A percentile compares a stretch with the other conserved stretches of the same genome.
phyloP scores from a whole-genome alignment of 1,140 invertebrate species.

The Papilio glaucus region DNA sequence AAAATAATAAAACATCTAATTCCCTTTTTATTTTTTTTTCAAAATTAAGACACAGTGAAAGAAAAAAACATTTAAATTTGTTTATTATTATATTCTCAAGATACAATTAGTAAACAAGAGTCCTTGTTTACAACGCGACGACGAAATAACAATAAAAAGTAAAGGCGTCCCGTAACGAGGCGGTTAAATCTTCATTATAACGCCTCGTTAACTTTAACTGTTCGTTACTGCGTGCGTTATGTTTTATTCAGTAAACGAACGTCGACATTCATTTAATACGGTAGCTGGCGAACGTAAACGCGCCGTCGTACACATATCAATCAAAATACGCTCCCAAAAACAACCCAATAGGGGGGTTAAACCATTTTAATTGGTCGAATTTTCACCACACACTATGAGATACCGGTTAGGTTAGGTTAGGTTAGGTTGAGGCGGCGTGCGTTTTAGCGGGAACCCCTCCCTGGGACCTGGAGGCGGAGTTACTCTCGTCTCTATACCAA shows the following conservation, averaged over 20 bases:
- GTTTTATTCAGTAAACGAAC: constrained; percentile 4
- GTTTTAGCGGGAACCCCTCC: no score
- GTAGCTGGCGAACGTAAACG: not conserved
- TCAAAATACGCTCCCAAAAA: no score
- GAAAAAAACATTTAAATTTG: not conserved
- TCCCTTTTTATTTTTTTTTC: no score
- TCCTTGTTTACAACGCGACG: not conserved
- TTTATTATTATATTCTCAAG: not conserved
- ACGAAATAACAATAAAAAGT: constrained; percentile 6
- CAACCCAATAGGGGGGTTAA: no score
- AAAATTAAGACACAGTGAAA: no score
- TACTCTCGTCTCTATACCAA: no score
- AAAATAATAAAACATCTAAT: no score
- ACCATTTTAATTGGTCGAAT: no score
- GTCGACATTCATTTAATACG: not conserved
- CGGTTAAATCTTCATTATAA: constrained; percentile 21
- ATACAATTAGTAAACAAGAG: not conserved
- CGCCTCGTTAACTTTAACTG: constrained; percentile 19
- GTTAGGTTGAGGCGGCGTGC: no score
- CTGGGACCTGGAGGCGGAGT: no score
- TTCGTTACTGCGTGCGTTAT: constrained; percentile 4
- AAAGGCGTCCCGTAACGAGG: constrained; percentile 9
- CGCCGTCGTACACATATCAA: not conserved
- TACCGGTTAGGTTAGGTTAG: no score
- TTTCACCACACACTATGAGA: no score